A percentile compares a stretch with the other conserved stretches of the same genome.
These are phyloP conservation scores for Lasioglossum lativentre DNA, from an alignment of 2,888 invertebrate genomes.

Conservation along the genomic window DNA sequence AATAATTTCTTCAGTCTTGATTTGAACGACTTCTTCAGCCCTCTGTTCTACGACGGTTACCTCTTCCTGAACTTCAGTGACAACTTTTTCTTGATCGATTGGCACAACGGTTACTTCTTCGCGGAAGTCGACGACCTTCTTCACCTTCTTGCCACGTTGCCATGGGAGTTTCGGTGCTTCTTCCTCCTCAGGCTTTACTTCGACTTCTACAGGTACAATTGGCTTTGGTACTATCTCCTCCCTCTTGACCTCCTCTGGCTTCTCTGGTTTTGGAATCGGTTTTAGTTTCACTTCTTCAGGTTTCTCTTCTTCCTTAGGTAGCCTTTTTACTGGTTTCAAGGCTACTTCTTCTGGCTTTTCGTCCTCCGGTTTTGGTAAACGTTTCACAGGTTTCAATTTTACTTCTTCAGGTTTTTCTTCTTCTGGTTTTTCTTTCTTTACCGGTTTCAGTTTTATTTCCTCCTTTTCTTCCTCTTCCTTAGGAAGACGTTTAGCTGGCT, in stretches of 20 bases:
- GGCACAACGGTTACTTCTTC: slow-evolving; percentile 81
- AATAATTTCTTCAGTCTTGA: slow-evolving; percentile 55
- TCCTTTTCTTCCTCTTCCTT: slow-evolving; percentile 66
- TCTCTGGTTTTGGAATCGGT: slow-evolving; percentile 72
- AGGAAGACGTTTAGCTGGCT: slow-evolving; percentile 41
- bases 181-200: slow-evolving; percentile 51
- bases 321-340: slow-evolving; percentile 63
- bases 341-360: slow-evolving; percentile 73
- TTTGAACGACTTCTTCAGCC: slow-evolving; percentile 39
- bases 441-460: slow-evolving; percentile 73
- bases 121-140: slow-evolving; percentile 79
- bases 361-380: slow-evolving; percentile 53
- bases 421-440: slow-evolving; percentile 57
- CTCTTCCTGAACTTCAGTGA: slow-evolving; percentile 81
- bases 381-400: slow-evolving; percentile 76
- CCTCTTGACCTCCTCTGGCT: slow-evolving; percentile 49
- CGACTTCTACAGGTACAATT: slow-evolving; percentile 40
- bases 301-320: slow-evolving; percentile 63
- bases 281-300: slow-evolving; percentile 74
- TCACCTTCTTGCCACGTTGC: slow-evolving; percentile 74
- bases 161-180: slow-evolving; percentile 85
- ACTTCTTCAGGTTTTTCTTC: slow-evolving; percentile 62
- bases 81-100: slow-evolving; percentile 79
- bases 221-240: slow-evolving; percentile 69
- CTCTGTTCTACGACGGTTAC: slow-evolving; percentile 66